These are phyloP conservation scores for Sinosuthora webbiana DNA, from an alignment of 2,113 vertebrate genomes.

Conservation along the genomic window DNA sequence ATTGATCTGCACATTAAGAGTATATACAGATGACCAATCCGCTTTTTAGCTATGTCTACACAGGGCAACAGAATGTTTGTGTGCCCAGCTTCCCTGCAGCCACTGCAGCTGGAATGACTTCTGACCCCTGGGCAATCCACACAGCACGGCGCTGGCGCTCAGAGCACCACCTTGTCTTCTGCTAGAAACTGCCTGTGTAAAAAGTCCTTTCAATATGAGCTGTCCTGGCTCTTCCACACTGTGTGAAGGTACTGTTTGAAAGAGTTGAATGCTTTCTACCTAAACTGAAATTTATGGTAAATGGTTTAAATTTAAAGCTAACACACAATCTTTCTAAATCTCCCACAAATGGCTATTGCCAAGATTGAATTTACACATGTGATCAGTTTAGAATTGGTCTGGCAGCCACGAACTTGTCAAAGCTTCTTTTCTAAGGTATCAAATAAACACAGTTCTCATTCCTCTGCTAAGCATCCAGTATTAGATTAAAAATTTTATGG, in stretches of 20 bases:
- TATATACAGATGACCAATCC: neutral
- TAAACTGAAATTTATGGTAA: neutral
- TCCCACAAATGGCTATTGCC: neutral
- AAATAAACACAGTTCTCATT: neutral
- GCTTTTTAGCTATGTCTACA: neutral
- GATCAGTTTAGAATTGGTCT: neutral
- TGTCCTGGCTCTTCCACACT: neutral
- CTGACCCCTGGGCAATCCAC: neutral
- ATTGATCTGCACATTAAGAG: neutral
- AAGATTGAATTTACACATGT: neutral
- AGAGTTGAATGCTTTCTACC: neutral
- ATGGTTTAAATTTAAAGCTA: neutral
- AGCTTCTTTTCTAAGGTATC: neutral
- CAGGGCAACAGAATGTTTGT: neutral
- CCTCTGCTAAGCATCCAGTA: neutral
- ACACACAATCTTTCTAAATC: neutral
- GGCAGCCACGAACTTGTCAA: neutral
- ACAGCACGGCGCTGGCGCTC: too few relatives aligned
- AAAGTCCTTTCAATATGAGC: neutral
- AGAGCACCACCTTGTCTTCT: neutral
- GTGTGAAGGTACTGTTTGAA: neutral
- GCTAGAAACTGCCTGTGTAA: neutral
- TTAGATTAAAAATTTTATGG: neutral
- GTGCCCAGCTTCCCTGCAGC: neutral
- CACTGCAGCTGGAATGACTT: neutral